A percentile compares a stretch with the other conserved stretches of the same genome.
Conservation (phyloP, 2,113 vertebrate genomes). For the Nettapus auritus region DNA sequence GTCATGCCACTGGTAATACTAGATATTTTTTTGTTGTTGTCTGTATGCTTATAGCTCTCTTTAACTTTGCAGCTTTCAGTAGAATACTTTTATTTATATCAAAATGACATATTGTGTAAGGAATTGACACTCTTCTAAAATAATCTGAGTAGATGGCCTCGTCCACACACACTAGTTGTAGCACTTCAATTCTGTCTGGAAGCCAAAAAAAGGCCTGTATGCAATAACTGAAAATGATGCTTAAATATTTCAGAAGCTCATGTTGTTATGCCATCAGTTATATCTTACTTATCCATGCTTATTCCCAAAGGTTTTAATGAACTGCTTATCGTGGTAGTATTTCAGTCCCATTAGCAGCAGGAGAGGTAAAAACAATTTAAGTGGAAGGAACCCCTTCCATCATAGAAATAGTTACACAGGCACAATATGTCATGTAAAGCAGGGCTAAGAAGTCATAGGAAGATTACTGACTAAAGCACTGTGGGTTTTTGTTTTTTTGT, state of each 20-base stretch:
- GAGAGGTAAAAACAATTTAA: constrained; percentile 33
- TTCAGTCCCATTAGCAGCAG: constrained; percentile 52
- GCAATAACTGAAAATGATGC: constrained; percentile 41
- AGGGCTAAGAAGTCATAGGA: constrained; percentile 6
- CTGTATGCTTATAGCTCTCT: background rate
- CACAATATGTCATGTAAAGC: background rate
- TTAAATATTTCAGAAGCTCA: constrained; percentile 63
- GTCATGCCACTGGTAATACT: background rate
- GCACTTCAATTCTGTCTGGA: background rate
- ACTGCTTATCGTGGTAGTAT: constrained; percentile 2
- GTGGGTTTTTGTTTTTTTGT: background rate
- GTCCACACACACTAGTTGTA: constrained; percentile 4
- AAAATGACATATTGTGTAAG: constrained; percentile 2
- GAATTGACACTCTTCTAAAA: constrained; percentile 22
- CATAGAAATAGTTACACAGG: constrained; percentile 27
- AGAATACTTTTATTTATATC: constrained; percentile 36
- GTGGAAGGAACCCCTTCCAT: constrained; percentile 49
- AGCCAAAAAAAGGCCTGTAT: constrained; percentile 26
- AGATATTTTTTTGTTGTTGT: background rate
- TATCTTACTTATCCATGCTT: constrained; percentile 29
- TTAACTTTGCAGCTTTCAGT: constrained; percentile 25
- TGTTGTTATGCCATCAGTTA: constrained; percentile 51
- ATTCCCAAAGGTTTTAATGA: constrained; percentile 23
- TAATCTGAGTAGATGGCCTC: constrained; percentile 32
- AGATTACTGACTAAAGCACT: constrained; percentile 41